phyloP scores from a whole-genome alignment of 2,113 vertebrate genomes.

The Pseudolaguvia tuberculata region DNA sequence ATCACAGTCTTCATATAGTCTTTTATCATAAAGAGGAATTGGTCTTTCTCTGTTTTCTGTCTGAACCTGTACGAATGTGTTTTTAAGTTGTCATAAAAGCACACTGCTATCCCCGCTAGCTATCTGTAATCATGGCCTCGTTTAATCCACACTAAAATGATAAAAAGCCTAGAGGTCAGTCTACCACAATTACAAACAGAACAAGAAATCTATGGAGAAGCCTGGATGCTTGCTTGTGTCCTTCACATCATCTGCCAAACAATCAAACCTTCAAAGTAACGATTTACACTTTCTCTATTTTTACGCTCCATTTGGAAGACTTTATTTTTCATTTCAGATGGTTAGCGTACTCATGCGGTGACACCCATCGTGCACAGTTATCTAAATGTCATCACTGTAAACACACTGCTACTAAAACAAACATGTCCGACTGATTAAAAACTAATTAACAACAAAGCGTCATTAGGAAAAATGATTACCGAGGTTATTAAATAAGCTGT shows the following conservation, averaged over 20 bases:
- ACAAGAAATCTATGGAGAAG: not conserved
- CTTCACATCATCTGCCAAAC: not conserved
- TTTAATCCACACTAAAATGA: not conserved
- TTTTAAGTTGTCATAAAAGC: slow-evolving; percentile 17
- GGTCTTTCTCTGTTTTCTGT: too few relatives aligned
- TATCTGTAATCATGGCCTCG: not conserved
- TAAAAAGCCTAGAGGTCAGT: slow-evolving; percentile 24
- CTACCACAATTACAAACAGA: slow-evolving; percentile 7
- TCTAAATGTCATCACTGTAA: slow-evolving; percentile 5
- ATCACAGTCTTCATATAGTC: not conserved
- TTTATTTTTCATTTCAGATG: not conserved
- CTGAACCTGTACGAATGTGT: too few relatives aligned
- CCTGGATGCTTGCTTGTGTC: not conserved
- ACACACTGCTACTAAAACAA: not conserved
- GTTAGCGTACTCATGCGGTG: not conserved
- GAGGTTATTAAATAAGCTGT: slow-evolving; percentile 84
- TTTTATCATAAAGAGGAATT: too few relatives aligned
- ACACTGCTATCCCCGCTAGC: not conserved
- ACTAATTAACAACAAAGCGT: slow-evolving; percentile 22
- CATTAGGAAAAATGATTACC: slow-evolving; percentile 66
- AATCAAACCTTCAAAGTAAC: not conserved
- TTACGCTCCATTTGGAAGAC: not conserved
- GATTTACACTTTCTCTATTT: not conserved
- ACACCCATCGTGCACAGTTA: slow-evolving; percentile 11
- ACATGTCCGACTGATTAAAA: not conserved